Evolutionary conservation across 2,113 vertebrate species (phyloP), one percentile per base, ranked within the genome.

Genomic region (Pagrus major): DNA sequence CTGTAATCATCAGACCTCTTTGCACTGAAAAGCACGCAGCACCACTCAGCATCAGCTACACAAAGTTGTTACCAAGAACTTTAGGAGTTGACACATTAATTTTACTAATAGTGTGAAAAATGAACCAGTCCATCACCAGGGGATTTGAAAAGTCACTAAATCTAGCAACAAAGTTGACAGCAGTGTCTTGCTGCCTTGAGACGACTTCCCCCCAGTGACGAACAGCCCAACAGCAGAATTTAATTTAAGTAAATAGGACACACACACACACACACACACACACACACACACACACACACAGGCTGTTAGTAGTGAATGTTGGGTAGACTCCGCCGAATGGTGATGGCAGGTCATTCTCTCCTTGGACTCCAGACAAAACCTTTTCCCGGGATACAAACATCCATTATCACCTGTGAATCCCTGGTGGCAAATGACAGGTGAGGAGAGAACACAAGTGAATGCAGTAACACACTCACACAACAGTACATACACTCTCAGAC

Each of bases 341-440:
- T 0, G 14, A 78, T 77, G 67, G 63, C 76, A 84, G 77, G 81
- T 84, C 73, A 71, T 74, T 78, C 78, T 84, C 73, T 81, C 78
- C 70, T 84, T 75, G 73, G 70, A 44, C 72, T 37, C 33, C 9
- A 75, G 58, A 75, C 71, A 56, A 76, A 72, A 52, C 46, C 67
- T 76, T 78, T 79, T 54, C 66, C 60, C 3, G 4, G 33, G 66
- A 67, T 37, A 81, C 69, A 78, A 87, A 75, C 69, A 77, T 75
- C 78, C 65, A 84, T 87, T 78, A 81, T 61, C 78, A 78, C 78
- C 65, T 58, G 58, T 20, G 71, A 71, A 74, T 81, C 81, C 59
- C 70, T 60, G 37, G 64, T 78, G 78, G 52, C 49, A 47, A 72
- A 77, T 9, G 42, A 59, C 51, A 71, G 70, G 73, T 29, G 37